Evolutionary conservation across 2,888 invertebrate genomes (phyloP).

Genomic region (Mesoligia furuncula): DNA sequence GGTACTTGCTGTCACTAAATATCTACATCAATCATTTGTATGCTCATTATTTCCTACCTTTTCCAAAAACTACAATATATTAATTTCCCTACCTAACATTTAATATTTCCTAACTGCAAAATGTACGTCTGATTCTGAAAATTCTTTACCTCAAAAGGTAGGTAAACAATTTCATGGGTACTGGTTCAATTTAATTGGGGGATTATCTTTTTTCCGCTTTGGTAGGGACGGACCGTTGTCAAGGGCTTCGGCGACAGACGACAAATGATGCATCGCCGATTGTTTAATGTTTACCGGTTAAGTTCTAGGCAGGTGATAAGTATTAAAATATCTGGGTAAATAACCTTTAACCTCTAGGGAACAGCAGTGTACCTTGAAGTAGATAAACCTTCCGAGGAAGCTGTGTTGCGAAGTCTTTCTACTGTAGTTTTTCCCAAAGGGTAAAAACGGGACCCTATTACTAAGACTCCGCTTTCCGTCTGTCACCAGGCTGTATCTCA

Average conservation of each 20-base stretch:
- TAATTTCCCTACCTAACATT: conserved; percentile 12
- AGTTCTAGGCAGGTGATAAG: conserved; percentile 59
- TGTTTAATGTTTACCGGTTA: conserved; percentile 67
- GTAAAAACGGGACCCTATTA: too few relatives aligned
- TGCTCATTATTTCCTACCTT: not conserved
- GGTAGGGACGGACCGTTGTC: conserved; percentile 82
- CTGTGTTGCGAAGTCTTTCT: not conserved
- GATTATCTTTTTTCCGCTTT: conserved; percentile 86
- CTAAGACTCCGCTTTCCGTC: too few relatives aligned
- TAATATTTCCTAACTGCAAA: conserved; percentile 19
- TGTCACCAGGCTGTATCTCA: too few relatives aligned
- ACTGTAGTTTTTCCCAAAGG: not conserved
- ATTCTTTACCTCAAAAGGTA: conserved; percentile 83
- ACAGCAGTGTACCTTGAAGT: not conserved
- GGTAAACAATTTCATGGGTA: conserved; percentile 89
- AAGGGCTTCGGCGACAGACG: conserved; percentile 80
- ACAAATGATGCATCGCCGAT: conserved; percentile 85
- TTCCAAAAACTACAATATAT: not conserved
- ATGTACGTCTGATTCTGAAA: conserved; percentile 64
- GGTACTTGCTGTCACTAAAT: too few relatives aligned
- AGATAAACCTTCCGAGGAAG: not conserved
- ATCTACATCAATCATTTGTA: not conserved
- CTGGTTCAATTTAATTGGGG: conserved; percentile 88
- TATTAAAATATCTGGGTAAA: conserved; percentile 33
- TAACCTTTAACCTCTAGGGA: conserved; percentile 5